A percentile compares a stretch with the other conserved stretches of the same genome.
Evolutionary conservation across 2,113 vertebrate genomes (phyloP).

Genomic region (Corvus cornix): DNA sequence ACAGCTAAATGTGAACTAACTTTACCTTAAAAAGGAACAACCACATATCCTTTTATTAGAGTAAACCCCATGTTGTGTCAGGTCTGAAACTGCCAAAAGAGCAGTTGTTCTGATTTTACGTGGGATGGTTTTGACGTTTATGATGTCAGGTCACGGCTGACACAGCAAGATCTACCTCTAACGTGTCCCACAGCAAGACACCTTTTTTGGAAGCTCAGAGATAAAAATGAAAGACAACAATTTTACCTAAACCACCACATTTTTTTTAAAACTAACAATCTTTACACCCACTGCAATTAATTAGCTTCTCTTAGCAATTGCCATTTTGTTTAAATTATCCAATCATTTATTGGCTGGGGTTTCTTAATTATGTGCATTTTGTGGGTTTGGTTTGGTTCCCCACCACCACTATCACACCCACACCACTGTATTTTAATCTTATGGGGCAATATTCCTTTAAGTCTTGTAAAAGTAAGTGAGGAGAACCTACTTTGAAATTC

Average conservation of each 20-base stretch:
- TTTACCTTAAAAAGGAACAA: neutral
- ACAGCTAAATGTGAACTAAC: neutral
- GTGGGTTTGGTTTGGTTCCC: neutral
- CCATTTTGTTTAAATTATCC: neutral
- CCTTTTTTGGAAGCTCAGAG: neutral
- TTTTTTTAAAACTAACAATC: neutral
- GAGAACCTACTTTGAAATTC: neutral
- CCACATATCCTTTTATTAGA: neutral
- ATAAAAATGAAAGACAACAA: neutral
- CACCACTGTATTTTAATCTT: neutral
- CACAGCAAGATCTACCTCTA: neutral
- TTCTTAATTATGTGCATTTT: rapidly evolving
- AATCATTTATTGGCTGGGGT: neutral
- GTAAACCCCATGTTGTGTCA: neutral
- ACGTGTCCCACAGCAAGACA: neutral
- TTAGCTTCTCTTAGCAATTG: neutral
- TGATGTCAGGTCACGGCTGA: rapidly evolving
- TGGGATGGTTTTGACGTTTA: neutral
- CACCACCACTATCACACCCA: rapidly evolving
- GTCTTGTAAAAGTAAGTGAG: neutral
- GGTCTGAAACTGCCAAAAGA: neutral
- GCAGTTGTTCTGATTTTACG: neutral
- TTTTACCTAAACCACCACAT: neutral
- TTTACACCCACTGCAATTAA: neutral
- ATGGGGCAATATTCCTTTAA: neutral